Base-by-base conservation (phyloP, 2,113 vertebrate species). In the Apaloderma vittatum region DNA sequence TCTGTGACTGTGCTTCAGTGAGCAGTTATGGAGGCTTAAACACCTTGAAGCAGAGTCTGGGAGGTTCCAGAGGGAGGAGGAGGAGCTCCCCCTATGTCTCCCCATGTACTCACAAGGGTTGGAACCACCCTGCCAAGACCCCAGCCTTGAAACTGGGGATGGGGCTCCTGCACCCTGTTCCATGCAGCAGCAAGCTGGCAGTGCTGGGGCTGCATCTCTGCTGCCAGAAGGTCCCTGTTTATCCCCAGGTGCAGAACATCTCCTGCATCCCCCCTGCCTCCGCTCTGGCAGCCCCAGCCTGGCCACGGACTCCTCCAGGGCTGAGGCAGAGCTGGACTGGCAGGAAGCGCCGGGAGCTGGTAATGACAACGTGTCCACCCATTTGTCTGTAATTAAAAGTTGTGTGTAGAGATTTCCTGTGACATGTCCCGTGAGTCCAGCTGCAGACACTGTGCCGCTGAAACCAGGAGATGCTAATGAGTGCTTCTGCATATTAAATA, bases 381-480 rank as follows among this genome's bases (percentile, higher is more conserved):
- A 72, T 97, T 97, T 98, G 97, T 97, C 97, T 96, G 97, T 95
- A 97, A 98, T 98, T 98, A 98, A 96, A 97, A 98, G 96, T 96
- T 92, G 92, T 95, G 95, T 98, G 96, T 97, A 79, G 96, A 96
- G 95, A 97, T 96, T 98, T 97, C 97, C 97, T 96, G 96, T 86
- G 97, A 97, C 97, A 97, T 6, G 93, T 98, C 97, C 97, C 97
- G 21, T 9, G 97, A 97, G 97, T 96, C 97, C 97, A 97, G 97
- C 93, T 96, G 95, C 96, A 98, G 93, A 86, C 95, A 94, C 93
- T 4, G 70, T 15, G 51, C 90, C 5, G 93, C 65, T 93, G 91
- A 74, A 96, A 95, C 89, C 97, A 93, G 83, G 94, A 97, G 97
- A 97, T 96, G 97, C 94, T 98, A 98, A 98, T 98, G 97, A 98